A percentile compares a stretch with the other conserved stretches of the same genome.
phyloP scores from a whole-genome alignment of 1,140 invertebrate species.

The Heliconius congener region DNA sequence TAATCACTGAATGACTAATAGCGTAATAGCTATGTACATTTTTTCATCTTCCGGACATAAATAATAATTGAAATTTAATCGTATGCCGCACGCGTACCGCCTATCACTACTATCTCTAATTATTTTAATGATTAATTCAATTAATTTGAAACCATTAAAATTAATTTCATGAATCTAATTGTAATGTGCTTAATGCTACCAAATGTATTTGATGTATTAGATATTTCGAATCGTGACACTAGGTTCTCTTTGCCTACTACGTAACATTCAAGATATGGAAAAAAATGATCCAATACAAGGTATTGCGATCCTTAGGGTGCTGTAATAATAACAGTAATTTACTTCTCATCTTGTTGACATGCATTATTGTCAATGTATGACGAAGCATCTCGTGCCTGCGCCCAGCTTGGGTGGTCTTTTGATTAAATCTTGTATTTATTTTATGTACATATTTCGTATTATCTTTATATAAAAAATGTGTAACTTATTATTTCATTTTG shows the following conservation, averaged over 20 bases:
- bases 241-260: too few relatives aligned
- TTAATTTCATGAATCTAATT: neutral
- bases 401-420: conserved; percentile 24
- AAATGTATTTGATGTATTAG: neutral
- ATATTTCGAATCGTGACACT: neutral
- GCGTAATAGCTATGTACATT: neutral
- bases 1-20: neutral
- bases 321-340: conserved; percentile 40
- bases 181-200: neutral
- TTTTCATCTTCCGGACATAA: neutral
- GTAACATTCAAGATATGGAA: too few relatives aligned
- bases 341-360: conserved; percentile 46
- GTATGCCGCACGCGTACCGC: neutral
- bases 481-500: neutral
- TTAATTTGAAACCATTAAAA: neutral
- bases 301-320: too few relatives aligned
- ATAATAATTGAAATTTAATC: neutral
- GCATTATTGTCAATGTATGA: conserved; percentile 36
- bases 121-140: neutral
- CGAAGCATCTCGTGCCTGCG: neutral
- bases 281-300: too few relatives aligned
- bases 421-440: conserved; percentile 1
- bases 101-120: neutral
- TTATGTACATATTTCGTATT: neutral
- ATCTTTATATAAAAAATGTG: neutral